Base-by-base conservation (phyloP, 2,113 vertebrate genomes). In the Colistium nudipinnis region DNA sequence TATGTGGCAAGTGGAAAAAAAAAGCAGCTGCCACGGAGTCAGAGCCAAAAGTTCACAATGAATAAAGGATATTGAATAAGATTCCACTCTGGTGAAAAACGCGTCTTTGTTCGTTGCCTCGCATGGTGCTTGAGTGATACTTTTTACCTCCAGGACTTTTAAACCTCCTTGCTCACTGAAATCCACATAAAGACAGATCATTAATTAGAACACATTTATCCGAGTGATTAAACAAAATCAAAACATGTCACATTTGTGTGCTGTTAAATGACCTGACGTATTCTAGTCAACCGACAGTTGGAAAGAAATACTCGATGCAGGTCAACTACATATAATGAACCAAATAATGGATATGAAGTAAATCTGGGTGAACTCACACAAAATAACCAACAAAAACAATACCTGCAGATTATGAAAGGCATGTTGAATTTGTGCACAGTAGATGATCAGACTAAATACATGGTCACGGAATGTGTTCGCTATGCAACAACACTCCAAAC, bases 11-110 rank as follows among this genome's bases (percentile, higher is more conserved):
- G 12, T 4, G 4, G n/a, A 64, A 24, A n/a, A 39, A 41, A 48
- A 25, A 20, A 20, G 7, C 6, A 1, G 11, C 3, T 16, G 3
- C 14, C 11, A 71, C 30, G 7, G 19, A 25, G n/a, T n/a, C 11
- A 56, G 31, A 11, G 2, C 6, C 25, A 55, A 33, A 53, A 47
- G 20, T 52, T 69, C 14, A 33, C 6, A n/a, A 12, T 19, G 1
- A 25, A 4, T 31, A 68, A 97, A 98, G 95, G 97, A 99, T 99
- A 99, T 99, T 17, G 96, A 95, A 89, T 95, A 99, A 0, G 96
- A 95, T 68, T 97, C 94, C 55, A 99, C 96, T 81, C 97, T 91
- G 76, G 86, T 93, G 84, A 96, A 97, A 74, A 95, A 99, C 5
- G 95, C 94, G 52, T 97, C 96, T 90, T 94, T 96, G 91, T 96